A percentile compares a stretch with the other conserved stretches of the same genome.
These are phyloP conservation scores for Eupelmus urozonus DNA, from an alignment of 2,888 invertebrate genomes.

Conservation along the genomic window DNA sequence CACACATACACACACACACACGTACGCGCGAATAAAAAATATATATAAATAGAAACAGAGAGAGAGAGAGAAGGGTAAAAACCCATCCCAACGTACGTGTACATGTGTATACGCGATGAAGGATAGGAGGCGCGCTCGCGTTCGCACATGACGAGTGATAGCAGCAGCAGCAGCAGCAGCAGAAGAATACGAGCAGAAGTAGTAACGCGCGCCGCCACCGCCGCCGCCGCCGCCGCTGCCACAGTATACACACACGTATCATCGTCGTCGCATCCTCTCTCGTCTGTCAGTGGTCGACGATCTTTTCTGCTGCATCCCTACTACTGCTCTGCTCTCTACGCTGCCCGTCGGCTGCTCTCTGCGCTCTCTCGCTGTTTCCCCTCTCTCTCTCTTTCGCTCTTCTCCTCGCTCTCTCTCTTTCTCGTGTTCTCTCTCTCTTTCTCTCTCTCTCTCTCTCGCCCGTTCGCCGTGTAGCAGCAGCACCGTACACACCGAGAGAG, in stretches of 20 bases:
- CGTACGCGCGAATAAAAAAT: constrained; percentile 1
- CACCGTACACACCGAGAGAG: not conserved
- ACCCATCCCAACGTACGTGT: not conserved
- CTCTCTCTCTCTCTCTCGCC: not conserved
- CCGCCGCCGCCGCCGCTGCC: constrained; percentile 22
- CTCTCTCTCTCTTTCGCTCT: not conserved
- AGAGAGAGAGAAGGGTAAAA: not conserved
- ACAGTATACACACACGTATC: not conserved
- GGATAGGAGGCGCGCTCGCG: not conserved
- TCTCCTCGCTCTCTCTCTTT: not conserved
- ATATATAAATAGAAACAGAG: constrained; percentile 16
- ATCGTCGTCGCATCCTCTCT: constrained; percentile 7
- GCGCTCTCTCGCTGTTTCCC: not conserved
- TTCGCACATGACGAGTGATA: constrained; percentile 29
- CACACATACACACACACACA: constrained; percentile 14
- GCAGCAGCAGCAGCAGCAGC: constrained; percentile 3
- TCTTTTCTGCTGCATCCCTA: not conserved
- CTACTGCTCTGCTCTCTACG: not conserved
- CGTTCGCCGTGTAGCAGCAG: not conserved
- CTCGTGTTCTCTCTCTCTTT: not conserved
- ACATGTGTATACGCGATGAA: not conserved
- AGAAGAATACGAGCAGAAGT: constrained; percentile 23
- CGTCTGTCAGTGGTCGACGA: constrained; percentile 15
- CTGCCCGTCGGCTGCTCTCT: not conserved
- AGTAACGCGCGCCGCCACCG: not conserved